Percentiles rank a stretch among this genome's conserved stretches.
phyloP scores from a whole-genome alignment of 2,888 invertebrate genomes.

The Chydorus sphaericus region DNA sequence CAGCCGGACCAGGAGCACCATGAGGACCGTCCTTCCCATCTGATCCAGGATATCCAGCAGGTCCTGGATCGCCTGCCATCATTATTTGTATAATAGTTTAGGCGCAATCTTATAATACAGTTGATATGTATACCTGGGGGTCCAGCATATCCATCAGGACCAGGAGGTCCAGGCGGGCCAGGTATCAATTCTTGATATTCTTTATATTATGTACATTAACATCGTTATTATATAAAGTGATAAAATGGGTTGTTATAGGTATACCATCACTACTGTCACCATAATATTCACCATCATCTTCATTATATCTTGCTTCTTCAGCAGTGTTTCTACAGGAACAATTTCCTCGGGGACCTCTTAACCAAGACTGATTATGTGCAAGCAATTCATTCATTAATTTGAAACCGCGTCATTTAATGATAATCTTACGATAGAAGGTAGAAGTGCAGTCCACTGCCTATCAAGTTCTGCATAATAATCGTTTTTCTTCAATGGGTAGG shows the following conservation, averaged over 20 bases:
- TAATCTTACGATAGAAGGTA: background rate
- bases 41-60: background rate
- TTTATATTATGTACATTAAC: no score
- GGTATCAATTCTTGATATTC: background rate
- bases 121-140: no score
- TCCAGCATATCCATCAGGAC: slow-evolving; percentile 39
- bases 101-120: no score
- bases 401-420: background rate
- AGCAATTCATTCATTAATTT: background rate
- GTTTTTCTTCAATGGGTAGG: no score
- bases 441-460: background rate
- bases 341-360: background rate
- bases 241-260: no score
- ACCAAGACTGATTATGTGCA: background rate
- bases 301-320: no score
- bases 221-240: no score
- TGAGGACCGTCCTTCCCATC: background rate
- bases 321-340: no score
- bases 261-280: no score
- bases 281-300: background rate
- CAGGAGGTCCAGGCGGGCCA: background rate
- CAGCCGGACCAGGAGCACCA: no score
- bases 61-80: slow-evolving; percentile 47
- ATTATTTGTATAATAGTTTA: slow-evolving; percentile 35
- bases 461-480: background rate